These are phyloP conservation scores for Hippopotamus amphibius DNA, from an alignment of 2,113 vertebrate genomes.

Conservation along the genomic window DNA sequence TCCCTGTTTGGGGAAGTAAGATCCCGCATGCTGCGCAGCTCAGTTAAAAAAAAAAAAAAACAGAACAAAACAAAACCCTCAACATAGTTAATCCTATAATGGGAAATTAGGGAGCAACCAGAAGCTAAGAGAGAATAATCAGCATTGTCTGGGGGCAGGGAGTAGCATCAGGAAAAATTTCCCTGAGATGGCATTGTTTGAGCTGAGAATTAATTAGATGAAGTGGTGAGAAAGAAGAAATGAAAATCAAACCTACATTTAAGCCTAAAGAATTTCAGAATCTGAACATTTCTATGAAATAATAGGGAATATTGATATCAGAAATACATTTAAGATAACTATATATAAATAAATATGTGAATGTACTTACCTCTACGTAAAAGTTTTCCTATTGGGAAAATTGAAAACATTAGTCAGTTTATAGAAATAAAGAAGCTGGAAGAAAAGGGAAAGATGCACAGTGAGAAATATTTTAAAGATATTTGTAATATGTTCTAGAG, in stretches of 20 bases:
- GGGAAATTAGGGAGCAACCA: not conserved
- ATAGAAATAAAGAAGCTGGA: not conserved
- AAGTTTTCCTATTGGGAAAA: slow-evolving; percentile 1
- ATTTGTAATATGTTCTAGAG: slow-evolving; percentile 65
- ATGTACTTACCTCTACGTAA: not conserved
- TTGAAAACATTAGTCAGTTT: not conserved
- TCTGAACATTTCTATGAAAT: slow-evolving; percentile 3
- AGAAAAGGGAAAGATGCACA: not conserved
- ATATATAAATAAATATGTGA: not conserved
- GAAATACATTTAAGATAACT: slow-evolving; percentile 10
- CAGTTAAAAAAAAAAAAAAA: too few relatives aligned
- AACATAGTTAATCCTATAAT: not conserved
- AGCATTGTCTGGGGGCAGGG: not conserved
- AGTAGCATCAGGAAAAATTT: not conserved
- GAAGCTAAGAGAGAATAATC: not conserved
- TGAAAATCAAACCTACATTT: not conserved
- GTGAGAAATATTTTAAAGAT: slow-evolving; percentile 5
- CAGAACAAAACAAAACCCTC: not conserved
- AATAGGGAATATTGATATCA: not conserved
- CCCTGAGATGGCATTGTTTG: not conserved
- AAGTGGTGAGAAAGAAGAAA: not conserved
- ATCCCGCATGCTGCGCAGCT: too few relatives aligned
- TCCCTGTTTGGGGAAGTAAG: too few relatives aligned
- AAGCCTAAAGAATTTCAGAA: not conserved
- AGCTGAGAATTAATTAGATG: not conserved